phyloP scores from a whole-genome alignment of 2,888 invertebrate genomes.

The Harpagoxenus sublaevis region DNA sequence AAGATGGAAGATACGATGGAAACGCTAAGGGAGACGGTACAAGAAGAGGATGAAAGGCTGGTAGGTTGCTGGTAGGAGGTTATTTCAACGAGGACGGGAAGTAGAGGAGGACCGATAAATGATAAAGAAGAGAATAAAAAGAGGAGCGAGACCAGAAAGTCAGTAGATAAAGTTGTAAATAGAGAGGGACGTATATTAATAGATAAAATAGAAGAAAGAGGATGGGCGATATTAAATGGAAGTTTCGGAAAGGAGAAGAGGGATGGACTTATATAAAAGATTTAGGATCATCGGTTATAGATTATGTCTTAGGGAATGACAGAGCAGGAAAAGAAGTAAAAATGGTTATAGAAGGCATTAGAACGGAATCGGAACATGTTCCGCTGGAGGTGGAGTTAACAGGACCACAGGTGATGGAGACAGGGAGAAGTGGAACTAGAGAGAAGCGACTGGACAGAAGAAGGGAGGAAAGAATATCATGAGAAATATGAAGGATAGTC shows the following conservation, averaged over 20 bases:
- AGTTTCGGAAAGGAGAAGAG: not conserved
- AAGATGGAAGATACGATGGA: no score
- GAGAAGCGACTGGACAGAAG: not conserved
- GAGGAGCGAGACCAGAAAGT: not conserved
- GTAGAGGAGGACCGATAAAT: not conserved
- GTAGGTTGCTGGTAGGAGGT: not conserved
- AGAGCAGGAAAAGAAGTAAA: not conserved
- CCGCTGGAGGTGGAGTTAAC: no score
- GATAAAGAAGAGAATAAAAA: not conserved
- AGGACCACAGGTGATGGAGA: no score
- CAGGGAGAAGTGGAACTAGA: not conserved
- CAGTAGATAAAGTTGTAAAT: not conserved
- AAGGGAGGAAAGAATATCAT: not conserved
- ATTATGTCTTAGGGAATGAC: no score
- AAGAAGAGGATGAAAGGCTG: no score
- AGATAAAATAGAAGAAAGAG: no score
- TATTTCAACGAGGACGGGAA: not conserved
- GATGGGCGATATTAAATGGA: not conserved
- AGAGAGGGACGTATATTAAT: no score
- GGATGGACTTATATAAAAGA: not conserved
- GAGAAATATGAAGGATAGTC: not conserved
- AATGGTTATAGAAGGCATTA: no score
- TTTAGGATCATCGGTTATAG: no score
- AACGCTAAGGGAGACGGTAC: no score
- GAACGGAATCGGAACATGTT: no score